Evolutionary conservation across 2,113 vertebrate genomes (phyloP).

Genomic region (Serranochromis macrocephalus): DNA sequence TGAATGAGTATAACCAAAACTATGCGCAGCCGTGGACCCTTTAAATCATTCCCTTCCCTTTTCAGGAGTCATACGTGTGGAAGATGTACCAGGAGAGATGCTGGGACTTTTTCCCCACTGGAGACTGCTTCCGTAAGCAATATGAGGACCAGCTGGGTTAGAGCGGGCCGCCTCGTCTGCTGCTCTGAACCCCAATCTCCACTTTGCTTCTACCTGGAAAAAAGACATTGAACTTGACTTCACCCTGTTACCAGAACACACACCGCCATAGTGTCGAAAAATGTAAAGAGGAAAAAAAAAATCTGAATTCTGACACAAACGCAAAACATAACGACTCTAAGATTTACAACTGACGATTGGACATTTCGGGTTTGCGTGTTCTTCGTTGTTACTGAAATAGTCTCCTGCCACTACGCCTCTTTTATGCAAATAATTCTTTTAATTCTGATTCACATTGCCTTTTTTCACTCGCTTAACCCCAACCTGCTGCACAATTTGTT

Average conservation of each 20-base stretch:
- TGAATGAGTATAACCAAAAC: not conserved
- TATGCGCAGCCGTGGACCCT: not conserved
- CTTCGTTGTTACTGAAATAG: not conserved
- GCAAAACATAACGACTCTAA: not conserved
- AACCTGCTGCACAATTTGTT: slow-evolving; percentile 48
- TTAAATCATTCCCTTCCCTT: not conserved
- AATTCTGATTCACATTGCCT: slow-evolving; percentile 54
- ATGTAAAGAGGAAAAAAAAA: not conserved
- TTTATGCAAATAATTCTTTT: slow-evolving; percentile 45
- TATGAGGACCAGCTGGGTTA: slow-evolving; percentile 96
- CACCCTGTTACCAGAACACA: not conserved
- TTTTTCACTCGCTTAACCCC: slow-evolving; percentile 55
- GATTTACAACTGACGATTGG: not conserved
- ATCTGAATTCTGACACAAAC: not conserved
- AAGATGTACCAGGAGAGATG: slow-evolving; percentile 99
- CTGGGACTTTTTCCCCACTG: slow-evolving; percentile 98
- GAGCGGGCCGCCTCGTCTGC: not conserved
- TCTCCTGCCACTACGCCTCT: slow-evolving; percentile 15
- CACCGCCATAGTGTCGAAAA: not conserved
- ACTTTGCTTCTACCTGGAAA: not conserved
- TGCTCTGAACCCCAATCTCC: not conserved
- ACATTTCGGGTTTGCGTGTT: slow-evolving; percentile 9
- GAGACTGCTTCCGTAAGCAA: slow-evolving; percentile 98
- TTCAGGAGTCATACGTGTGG: slow-evolving; percentile 96
- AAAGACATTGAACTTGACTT: slow-evolving; percentile 34